Conservation (phyloP, 2,888 invertebrate species). For the Tuta absoluta region DNA sequence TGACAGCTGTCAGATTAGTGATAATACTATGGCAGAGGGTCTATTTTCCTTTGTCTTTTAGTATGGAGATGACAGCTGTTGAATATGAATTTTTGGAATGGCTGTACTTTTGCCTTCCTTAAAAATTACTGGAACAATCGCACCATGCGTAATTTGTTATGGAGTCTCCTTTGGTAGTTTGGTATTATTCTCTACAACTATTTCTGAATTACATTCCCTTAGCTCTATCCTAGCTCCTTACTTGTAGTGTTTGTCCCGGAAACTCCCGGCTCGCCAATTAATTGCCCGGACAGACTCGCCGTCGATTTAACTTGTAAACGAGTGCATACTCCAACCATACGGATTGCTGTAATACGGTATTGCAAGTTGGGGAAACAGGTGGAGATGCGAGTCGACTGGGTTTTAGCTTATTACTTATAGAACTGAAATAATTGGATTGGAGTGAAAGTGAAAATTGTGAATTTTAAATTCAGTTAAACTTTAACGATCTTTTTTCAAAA, state of each 20-base stretch:
- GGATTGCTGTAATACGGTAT: conserved; percentile 27
- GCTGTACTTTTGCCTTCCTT: too few relatives aligned
- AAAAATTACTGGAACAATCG: too few relatives aligned
- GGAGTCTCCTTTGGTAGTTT: too few relatives aligned
- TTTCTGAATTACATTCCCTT: neutral
- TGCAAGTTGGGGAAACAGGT: conserved; percentile 44
- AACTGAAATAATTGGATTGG: neutral
- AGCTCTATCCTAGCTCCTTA: conserved; percentile 33
- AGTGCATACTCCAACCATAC: conserved; percentile 43
- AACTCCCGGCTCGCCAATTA: conserved; percentile 62
- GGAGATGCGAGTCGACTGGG: neutral
- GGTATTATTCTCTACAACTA: neutral
- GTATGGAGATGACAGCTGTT: too few relatives aligned
- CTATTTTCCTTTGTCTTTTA: too few relatives aligned
- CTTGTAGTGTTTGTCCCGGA: conserved; percentile 58
- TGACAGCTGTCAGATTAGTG: too few relatives aligned
- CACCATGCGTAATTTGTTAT: too few relatives aligned
- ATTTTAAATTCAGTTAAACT: neutral
- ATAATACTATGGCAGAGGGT: too few relatives aligned
- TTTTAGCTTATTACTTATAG: conserved; percentile 12
- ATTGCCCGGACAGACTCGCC: conserved; percentile 58
- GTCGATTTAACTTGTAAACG: conserved; percentile 74
- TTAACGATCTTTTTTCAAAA: too few relatives aligned
- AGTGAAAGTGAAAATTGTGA: neutral
- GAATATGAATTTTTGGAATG: too few relatives aligned